phyloP scores from a whole-genome alignment of 2,113 vertebrate genomes.

The Entelurus aequoreus region DNA sequence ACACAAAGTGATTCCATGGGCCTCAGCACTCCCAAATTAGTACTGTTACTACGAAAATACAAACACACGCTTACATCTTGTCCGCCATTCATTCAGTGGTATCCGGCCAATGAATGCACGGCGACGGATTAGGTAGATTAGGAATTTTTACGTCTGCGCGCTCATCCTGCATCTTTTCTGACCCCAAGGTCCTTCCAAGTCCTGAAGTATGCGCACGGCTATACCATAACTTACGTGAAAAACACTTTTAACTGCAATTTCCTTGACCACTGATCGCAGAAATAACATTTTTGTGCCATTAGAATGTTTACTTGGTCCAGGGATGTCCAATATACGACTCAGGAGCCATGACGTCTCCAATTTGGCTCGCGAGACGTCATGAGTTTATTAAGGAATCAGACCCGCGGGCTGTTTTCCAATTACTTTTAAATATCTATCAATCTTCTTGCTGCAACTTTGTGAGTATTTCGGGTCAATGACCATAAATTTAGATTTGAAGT shows the following conservation, averaged over 20 bases:
- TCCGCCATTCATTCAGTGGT: constrained; percentile 33
- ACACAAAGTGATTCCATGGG: constrained; percentile 63
- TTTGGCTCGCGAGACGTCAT: no score
- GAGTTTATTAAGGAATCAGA: no score
- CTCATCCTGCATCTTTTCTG: no score
- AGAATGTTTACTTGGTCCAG: neutral
- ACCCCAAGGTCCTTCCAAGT: constrained; percentile 2
- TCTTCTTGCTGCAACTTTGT: no score
- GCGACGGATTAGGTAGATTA: constrained; percentile 56
- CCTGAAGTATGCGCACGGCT: no score
- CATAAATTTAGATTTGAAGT: no score
- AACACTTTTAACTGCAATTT: neutral
- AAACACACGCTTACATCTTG: constrained; percentile 39
- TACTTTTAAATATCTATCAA: no score
- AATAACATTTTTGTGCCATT: neutral
- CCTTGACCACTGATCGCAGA: neutral
- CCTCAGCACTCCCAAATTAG: constrained; percentile 52
- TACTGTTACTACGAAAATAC: constrained; percentile 26
- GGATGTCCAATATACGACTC: no score
- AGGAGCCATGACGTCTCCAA: no score
- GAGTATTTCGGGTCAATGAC: no score
- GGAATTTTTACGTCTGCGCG: constrained; percentile 39
- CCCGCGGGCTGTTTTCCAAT: no score
- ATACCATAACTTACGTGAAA: no score
- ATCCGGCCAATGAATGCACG: constrained; percentile 69